Percentiles rank a stretch among this genome's conserved stretches.
phyloP scores from a whole-genome alignment of 1,140 invertebrate genomes.

The Drosophila ogumai region DNA sequence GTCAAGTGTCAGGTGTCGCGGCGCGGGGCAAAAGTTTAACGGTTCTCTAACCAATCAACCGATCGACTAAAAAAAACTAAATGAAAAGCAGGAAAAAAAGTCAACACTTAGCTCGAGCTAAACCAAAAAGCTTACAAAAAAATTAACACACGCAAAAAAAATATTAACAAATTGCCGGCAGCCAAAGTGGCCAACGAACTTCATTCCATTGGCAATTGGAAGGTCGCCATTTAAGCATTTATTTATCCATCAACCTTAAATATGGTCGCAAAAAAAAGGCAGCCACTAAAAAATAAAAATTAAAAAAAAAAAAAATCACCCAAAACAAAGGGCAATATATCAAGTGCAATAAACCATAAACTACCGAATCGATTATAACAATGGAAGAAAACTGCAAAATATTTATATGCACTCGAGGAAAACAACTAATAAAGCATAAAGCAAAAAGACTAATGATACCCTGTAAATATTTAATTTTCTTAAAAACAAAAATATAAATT shows the following conservation, averaged over 20 bases:
- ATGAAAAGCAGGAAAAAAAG: slow-evolving; percentile 29
- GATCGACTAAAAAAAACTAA: slow-evolving; percentile 15
- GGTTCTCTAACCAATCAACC: slow-evolving; percentile 51
- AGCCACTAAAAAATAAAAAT: background rate
- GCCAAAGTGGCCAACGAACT: slow-evolving; percentile 59
- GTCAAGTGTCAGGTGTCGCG: slow-evolving; percentile 68
- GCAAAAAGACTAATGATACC: background rate
- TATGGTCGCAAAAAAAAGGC: slow-evolving; percentile 9
- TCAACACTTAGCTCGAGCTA: background rate
- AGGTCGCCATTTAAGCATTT: slow-evolving; percentile 44
- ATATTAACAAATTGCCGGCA: slow-evolving; percentile 43
- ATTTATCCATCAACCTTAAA: slow-evolving; percentile 15
- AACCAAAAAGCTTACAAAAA: slow-evolving; percentile 26
- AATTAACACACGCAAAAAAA: slow-evolving; percentile 30
- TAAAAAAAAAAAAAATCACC: slow-evolving; percentile 10
- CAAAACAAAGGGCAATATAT: slow-evolving; percentile 45
- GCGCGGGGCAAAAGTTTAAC: slow-evolving; percentile 74
- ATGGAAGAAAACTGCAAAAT: slow-evolving; percentile 26
- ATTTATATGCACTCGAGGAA: background rate
- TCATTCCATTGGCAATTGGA: slow-evolving; percentile 49
- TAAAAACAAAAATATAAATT: too few relatives aligned
- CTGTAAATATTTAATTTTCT: background rate
- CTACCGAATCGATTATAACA: slow-evolving; percentile 35
- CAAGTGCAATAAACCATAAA: slow-evolving; percentile 57
- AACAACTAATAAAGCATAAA: background rate